Conservation (phyloP, 2,797 vertebrate genomes). For the Lithobates pipiens region DNA sequence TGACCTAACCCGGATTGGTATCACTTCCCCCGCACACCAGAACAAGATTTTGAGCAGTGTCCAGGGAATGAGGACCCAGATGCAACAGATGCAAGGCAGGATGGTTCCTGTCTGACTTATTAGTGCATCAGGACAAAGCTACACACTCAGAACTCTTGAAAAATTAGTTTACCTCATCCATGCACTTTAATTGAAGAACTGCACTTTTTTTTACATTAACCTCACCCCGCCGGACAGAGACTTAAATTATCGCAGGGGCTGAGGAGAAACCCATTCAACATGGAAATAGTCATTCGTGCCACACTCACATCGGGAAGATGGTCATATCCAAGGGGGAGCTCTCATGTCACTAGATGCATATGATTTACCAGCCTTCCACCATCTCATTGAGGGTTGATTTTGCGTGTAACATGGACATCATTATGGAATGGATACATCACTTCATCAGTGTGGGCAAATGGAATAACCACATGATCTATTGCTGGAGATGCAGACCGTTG, state of each 20-base stretch:
- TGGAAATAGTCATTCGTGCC: constrained; percentile 58
- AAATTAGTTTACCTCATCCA: constrained; percentile 98
- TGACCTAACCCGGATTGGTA: constrained; percentile 92
- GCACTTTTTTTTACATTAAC: constrained; percentile 92
- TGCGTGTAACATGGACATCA: constrained; percentile 49
- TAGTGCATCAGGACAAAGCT: constrained; percentile 64
- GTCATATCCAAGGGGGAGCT: background rate
- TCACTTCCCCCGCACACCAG: constrained; percentile 88
- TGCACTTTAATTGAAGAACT: constrained; percentile 98
- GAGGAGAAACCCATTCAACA: constrained; percentile 56
- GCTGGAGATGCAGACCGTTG: constrained; percentile 38
- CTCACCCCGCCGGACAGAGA: constrained; percentile 79
- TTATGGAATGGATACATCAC: constrained; percentile 34
- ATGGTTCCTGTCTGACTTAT: constrained; percentile 95
- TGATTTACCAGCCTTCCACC: constrained; percentile 37
- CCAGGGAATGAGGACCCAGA: constrained; percentile 93
- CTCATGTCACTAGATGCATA: constrained; percentile 27
- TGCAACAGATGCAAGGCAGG: constrained; percentile 95
- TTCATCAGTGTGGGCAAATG: constrained; percentile 17
- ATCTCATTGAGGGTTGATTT: constrained; percentile 47
- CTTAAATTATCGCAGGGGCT: constrained; percentile 56
- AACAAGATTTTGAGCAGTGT: constrained; percentile 94
- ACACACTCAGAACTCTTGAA: constrained; percentile 75
- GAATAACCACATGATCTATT: constrained; percentile 38
- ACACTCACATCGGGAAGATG: constrained; percentile 34